Conservation (phyloP, 2,888 invertebrate genomes). For the Liodrosophila aerea region DNA sequence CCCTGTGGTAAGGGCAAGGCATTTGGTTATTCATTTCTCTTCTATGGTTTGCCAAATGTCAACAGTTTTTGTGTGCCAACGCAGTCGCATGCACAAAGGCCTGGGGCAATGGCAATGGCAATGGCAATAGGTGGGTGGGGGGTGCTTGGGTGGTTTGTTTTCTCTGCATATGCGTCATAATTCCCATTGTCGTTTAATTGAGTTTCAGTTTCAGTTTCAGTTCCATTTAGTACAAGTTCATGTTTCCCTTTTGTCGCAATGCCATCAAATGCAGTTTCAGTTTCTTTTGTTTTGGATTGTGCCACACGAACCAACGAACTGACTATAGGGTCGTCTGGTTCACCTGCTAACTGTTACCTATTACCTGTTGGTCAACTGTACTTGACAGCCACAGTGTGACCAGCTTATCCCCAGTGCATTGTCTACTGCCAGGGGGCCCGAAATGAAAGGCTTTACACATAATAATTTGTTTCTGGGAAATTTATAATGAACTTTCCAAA, state of each 20-base stretch:
- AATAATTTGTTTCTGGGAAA: background rate
- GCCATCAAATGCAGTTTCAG: background rate
- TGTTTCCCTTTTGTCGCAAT: conserved; percentile 27
- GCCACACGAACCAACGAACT: too few species aligned
- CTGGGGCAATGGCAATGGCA: background rate
- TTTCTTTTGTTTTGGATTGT: background rate
- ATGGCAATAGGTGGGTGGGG: too few species aligned
- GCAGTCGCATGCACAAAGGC: too few species aligned
- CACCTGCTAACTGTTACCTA: too few species aligned
- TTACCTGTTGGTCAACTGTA: conserved; percentile 1
- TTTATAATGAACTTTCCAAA: background rate
- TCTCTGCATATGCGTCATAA: conserved; percentile 51
- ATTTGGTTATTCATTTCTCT: too few species aligned
- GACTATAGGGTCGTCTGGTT: too few species aligned
- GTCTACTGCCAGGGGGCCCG: too few species aligned
- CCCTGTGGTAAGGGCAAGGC: conserved; percentile 1
- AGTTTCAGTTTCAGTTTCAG: conserved; percentile 8
- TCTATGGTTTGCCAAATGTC: too few species aligned
- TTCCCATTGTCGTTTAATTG: conserved; percentile 21
- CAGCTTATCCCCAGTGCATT: background rate
- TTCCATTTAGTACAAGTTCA: conserved; percentile 20
- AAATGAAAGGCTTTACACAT: too few species aligned
- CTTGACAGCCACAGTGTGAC: conserved; percentile 3
- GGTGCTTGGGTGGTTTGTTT: too few species aligned
- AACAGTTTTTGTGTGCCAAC: background rate